Base-by-base conservation (phyloP, 2,113 vertebrate genomes). In the Catharus bicknelli region DNA sequence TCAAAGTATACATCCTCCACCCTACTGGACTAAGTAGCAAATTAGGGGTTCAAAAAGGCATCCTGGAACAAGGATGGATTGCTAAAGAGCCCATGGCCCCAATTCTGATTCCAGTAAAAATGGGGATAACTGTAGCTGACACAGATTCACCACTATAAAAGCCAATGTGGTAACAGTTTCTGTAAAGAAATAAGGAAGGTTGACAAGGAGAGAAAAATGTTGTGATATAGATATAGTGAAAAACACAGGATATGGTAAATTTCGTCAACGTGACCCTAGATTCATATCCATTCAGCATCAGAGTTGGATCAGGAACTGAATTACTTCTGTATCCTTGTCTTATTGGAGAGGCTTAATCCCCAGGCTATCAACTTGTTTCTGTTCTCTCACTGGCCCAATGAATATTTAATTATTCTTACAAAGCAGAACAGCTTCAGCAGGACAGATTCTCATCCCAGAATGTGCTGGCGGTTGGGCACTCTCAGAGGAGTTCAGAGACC, bases 361-460 rank as follows among this genome's bases (percentile, higher is more conserved):
- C 95, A 96, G 92, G 95, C 96, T 96, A 96, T 95, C 92, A 91
- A 93, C 92, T 95, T 96, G 95, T 96, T 96, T 95, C 96, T 96
- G 86, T 96, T 96, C 96, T 96, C 95, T 95, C 88, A 95, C 94
- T 96, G 96, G 95, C 96, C 96, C 96, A 93, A 94, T 96, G 95
- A 96, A 96, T 96, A 96, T 96, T 96, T 95, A 96, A 96, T 96
- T 96, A 95, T 95, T 96, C 95, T 96, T 95, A 95, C 95, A 96
- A 96, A 95, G 95, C 92, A 96, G 95, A 95, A 82, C 93, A 96
- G 95, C 75, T 96, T 95, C 95, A 91, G 94, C 95, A 95, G 95
- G 95, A 91, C 94, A 93, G 95, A 95, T 95, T 96, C 94, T 93
- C 75, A 95, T 94, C 94, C 92, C 93, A 91, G 93, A 95, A 96